Evolutionary conservation across 2,888 invertebrate species (phyloP), one percentile per base, ranked within the genome.

Genomic region (Lymantria monacha): DNA sequence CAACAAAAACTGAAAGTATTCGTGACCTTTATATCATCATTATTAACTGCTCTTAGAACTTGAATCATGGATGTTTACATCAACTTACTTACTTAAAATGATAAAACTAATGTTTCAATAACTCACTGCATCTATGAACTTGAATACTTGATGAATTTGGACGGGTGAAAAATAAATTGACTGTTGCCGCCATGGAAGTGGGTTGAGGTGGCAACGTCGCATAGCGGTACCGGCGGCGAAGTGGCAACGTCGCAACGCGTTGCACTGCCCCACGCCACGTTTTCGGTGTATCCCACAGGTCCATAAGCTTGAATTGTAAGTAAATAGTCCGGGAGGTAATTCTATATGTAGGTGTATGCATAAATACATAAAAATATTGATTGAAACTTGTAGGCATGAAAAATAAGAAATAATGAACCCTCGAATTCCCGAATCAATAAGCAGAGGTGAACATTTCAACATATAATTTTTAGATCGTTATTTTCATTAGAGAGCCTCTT

Each of bases 181-280:
- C 73, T 74, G 77, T 79, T 78, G 78, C 68, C 66, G 75, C 69
- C 69, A 68, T 71, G 73, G 74, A 82, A 79, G 76, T 84, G 79
- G 79, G 81, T 78, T 77, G 79, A 65, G 71, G 70, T 70, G 82
- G 84, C 85, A 86, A 22, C 85, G 81, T 73, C 81, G 86, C 85
- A 77, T 83, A 81, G 81, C 83, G 81, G 81, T 79, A 77, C 65
- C 44, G 59, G 56, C 40, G 38, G 59, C 66, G 66, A 69, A 63
- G 59, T 61, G 81, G 75, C 82, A 83, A 80, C 83, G 58, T 51
- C 72, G 74, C 76, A 47, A 37, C 52, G 49, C 54, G 55, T 60
- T 57, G 53, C 49, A 50, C 44, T 50, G 51, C 42, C 48, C 43
- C 22, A 22, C 22, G 22, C 22, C 22, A 22, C 22, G 22, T 22